Conservation (phyloP, 2,113 vertebrate genomes). For the Semnornis frantzii region DNA sequence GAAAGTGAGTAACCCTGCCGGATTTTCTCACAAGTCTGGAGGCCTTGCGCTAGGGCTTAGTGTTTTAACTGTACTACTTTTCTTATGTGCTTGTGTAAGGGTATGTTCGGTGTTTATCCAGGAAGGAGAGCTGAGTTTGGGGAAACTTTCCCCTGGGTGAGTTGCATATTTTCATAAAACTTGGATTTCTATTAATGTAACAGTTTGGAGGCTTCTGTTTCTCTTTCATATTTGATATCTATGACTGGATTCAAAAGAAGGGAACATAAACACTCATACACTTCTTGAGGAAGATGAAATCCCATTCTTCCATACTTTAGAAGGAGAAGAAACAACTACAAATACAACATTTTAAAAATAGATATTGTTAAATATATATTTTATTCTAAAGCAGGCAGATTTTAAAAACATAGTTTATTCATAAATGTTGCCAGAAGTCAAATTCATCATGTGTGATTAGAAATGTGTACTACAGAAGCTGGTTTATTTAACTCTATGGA, state of each 20-base stretch:
- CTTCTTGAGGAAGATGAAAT: not conserved
- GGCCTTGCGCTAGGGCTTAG: not conserved
- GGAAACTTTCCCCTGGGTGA: not conserved
- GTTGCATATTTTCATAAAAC: not conserved
- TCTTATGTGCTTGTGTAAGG: not conserved
- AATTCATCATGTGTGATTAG: not conserved
- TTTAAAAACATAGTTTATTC: not conserved
- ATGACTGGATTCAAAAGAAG: not conserved
- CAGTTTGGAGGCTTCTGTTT: not conserved
- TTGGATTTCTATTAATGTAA: not conserved
- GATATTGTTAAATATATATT: not conserved
- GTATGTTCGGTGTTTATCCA: not conserved
- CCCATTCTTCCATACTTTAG: not conserved
- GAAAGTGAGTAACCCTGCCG: not conserved
- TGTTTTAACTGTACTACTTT: not conserved
- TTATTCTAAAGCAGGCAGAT: not conserved
- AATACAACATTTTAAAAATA: not conserved
- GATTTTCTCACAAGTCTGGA: not conserved
- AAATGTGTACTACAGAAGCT: not conserved
- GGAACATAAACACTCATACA: not conserved
- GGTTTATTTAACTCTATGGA: conserved; percentile 12
- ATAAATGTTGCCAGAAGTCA: not conserved
- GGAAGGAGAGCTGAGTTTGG: not conserved
- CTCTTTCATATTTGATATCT: not conserved
- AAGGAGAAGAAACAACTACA: not conserved